Base-by-base conservation (phyloP, 2,888 invertebrate species). In the Schrankia costaestrigalis region DNA sequence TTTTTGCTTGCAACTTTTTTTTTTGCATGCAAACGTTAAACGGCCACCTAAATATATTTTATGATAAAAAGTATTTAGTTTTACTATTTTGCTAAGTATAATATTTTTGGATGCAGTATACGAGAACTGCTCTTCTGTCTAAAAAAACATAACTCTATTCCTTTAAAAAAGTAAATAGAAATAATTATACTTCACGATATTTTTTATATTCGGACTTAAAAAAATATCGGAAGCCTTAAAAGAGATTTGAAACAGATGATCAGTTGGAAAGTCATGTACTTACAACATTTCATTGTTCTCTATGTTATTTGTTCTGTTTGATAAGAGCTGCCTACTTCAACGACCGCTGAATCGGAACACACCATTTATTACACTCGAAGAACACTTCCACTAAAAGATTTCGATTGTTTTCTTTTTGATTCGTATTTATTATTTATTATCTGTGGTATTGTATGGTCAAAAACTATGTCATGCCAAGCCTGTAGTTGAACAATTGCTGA, bases 201-300 rank as follows among this genome's bases (percentile, higher is more conserved):
- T n/a, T n/a, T n/a, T n/a, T n/a, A n/a, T n/a, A n/a, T n/a, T n/a
- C n/a, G n/a, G n/a, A n/a, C n/a, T n/a, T n/a, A n/a, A n/a, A n/a
- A n/a, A 18, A 18, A 3, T 24, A 31, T 66, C 77, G 76, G 42
- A 17, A 4, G 19, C 14, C 73, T 35, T 84, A 78, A 83, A 75
- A 29, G 27, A 29, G 42, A 32, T 35, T 45, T 36, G 46, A 56
- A 63, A 62, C 52, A 52, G 67, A 73, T 70, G 65, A 66, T 60
- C 64, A 61, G 62, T 62, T 63, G 23, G 67, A 72, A 71, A 70
- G 71, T 55, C 63, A 63, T 64, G 68, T 73, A 76, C 71, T 67
- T 66, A 71, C 69, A 73, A 63, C 69, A 65, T 70, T 64, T 79
- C 78, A 84, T 86, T 86, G 85, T 86, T 85, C 82, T 80, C 73